Evolutionary conservation across 2,113 vertebrate genomes (phyloP), one percentile per base, ranked within the genome.

Genomic region (Heterotilapia buettikoferi): DNA sequence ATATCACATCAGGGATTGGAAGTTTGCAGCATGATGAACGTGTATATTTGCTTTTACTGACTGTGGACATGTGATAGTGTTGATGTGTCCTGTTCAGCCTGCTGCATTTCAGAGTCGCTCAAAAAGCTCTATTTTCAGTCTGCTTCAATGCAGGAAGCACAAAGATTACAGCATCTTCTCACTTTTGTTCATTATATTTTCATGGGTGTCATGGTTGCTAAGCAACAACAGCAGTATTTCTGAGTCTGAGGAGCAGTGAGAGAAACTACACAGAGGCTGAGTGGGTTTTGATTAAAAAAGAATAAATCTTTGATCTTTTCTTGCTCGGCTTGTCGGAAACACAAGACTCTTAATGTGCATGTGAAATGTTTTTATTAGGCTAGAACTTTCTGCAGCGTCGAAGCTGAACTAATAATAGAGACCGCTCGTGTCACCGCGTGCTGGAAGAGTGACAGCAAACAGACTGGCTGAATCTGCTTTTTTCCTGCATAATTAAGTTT

Each of bases 141-240:
- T 3, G 5, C 33, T 45, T 79, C 71, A 2, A 50, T n/a, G 84
- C 87, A 89, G 84, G 83, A 92, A 66, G 84, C 87, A 31, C 63
- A 73, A 29, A 79, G 36, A 88, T 85, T 40, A 84, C 79, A 88
- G 86, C 89, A 57, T 89, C 88, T 73, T 83, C 88, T 84, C 83
- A 71, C 88, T 92, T 88, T 33, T 84, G 24, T 92, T 93, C 92
- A 85, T 92, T 85, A 87, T 53, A 83, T 88, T 87, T 93, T n/a
- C 85, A 89, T 85, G 82, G 83, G 85, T 86, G 85, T 76, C 73
- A 47, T 81, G 87, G 94, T 94, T 93, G 94, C 94, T 86, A 87
- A 33, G 94, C 92, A 94, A 94, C 93, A 92, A n/a, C 86, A 45
- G 92, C 85, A 40, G 80, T 45, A 24, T 84, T 88, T 33, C 13